Conservation (phyloP, 2,888 invertebrate species). For the Cryptophagus acutangulus region DNA sequence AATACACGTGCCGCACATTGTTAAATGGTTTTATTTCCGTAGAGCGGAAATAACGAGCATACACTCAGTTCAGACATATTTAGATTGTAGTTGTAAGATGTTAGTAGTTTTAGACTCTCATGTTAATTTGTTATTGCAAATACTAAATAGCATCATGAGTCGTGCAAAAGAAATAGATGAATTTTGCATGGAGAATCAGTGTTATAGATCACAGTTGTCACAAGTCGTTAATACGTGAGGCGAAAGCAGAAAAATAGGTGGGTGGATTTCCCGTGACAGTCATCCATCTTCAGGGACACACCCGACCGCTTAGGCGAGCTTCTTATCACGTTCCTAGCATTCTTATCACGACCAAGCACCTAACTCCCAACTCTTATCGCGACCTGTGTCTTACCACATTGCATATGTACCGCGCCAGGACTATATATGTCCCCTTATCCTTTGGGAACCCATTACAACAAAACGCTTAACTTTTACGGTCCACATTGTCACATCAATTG, state of each 20-base stretch:
- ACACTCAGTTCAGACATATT: neutral
- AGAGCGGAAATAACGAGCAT: neutral
- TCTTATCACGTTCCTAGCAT: constrained; percentile 47
- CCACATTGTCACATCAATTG: constrained; percentile 24
- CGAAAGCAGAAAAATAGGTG: constrained; percentile 41
- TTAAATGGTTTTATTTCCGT: constrained; percentile 1
- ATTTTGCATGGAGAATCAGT: constrained; percentile 40
- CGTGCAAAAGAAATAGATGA: constrained; percentile 19
- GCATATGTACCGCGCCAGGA: constrained; percentile 27
- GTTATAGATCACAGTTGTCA: constrained; percentile 49
- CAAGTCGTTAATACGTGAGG: constrained; percentile 47
- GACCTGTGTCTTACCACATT: constrained; percentile 40
- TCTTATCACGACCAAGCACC: constrained; percentile 45
- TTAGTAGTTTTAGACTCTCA: neutral
- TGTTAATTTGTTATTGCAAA: no score
- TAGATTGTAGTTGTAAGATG: no score
- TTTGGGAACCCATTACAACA: constrained; percentile 34
- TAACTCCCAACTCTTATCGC: constrained; percentile 42
- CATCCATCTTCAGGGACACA: constrained; percentile 49
- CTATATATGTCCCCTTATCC: constrained; percentile 36
- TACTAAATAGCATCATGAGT: no score
- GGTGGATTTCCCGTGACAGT: constrained; percentile 50
- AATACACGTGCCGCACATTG: constrained; percentile 12
- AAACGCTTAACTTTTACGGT: constrained; percentile 32
- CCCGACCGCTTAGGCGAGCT: constrained; percentile 45